These are phyloP conservation scores for Sclerurus mexicanus DNA, from an alignment of 2,113 vertebrate genomes.

Conservation along the genomic window DNA sequence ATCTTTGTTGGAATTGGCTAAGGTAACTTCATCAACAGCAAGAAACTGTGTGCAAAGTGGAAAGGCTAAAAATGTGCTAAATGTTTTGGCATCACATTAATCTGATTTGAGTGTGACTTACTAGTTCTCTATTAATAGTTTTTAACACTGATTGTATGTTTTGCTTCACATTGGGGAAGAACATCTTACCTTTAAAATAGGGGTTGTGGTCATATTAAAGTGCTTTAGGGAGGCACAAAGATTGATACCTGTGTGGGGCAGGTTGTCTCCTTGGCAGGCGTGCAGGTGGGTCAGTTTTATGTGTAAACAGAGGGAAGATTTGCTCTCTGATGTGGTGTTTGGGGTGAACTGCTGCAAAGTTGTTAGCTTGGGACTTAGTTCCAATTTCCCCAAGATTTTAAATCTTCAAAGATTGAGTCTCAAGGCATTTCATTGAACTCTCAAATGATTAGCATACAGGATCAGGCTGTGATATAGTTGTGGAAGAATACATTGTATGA, in stretches of 20 bases:
- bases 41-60: not conserved
- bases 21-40: not conserved
- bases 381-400: not conserved
- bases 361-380: not conserved
- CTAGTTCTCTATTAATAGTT: not conserved
- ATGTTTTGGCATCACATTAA: not conserved
- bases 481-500: not conserved
- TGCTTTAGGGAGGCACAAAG: not conserved
- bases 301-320: not conserved
- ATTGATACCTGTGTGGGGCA: not conserved
- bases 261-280: not conserved
- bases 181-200: not conserved
- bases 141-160: not conserved
- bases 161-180: not conserved
- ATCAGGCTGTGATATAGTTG: not conserved
- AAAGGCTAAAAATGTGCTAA: not conserved
- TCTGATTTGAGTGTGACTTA: not conserved
- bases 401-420: not conserved
- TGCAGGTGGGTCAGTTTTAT: not conserved
- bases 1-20: not conserved
- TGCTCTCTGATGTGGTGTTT: not conserved
- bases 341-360: not conserved
- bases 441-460: not conserved
- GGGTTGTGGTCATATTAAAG: not conserved
- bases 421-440: not conserved